Evolutionary conservation across 2,888 invertebrate genomes (phyloP).

Genomic region (Melieria picta): DNA sequence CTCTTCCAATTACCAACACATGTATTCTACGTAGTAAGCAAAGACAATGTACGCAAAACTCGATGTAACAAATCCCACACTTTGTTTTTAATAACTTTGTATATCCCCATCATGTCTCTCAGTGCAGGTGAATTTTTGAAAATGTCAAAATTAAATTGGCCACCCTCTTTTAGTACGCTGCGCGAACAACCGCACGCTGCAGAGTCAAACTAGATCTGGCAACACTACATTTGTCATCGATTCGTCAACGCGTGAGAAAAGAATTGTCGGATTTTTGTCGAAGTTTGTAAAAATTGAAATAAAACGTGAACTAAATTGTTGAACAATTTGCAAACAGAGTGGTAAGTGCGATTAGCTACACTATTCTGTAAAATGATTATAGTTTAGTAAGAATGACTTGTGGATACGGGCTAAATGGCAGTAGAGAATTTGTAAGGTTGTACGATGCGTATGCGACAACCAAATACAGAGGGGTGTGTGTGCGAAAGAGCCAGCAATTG

Average conservation of each 20-base stretch:
- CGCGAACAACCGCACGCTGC: too few species aligned
- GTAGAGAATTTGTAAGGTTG: not conserved
- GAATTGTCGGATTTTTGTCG: constrained; percentile 27
- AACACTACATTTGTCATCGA: constrained; percentile 31
- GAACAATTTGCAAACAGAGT: constrained; percentile 22
- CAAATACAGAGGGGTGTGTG: not conserved
- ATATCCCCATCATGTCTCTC: too few species aligned
- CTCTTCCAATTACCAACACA: too few species aligned
- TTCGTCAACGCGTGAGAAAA: constrained; percentile 34
- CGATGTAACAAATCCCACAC: too few species aligned
- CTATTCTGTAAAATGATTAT: not conserved
- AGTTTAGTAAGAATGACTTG: not conserved
- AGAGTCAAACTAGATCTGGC: not conserved
- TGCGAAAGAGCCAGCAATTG: constrained; percentile 6
- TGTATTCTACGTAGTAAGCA: too few species aligned
- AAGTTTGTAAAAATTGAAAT: constrained; percentile 19
- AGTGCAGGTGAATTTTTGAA: too few species aligned
- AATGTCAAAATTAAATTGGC: too few species aligned
- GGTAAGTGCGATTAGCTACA: constrained; percentile 15
- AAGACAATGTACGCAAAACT: too few species aligned
- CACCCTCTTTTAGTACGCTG: too few species aligned
- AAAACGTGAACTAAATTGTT: constrained; percentile 28
- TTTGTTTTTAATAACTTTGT: too few species aligned
- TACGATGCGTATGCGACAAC: not conserved
- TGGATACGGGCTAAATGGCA: not conserved